Evolutionary conservation across 2,113 vertebrate species (phyloP), one percentile per base, ranked within the genome.

Genomic region (Solenodon paradoxus): DNA sequence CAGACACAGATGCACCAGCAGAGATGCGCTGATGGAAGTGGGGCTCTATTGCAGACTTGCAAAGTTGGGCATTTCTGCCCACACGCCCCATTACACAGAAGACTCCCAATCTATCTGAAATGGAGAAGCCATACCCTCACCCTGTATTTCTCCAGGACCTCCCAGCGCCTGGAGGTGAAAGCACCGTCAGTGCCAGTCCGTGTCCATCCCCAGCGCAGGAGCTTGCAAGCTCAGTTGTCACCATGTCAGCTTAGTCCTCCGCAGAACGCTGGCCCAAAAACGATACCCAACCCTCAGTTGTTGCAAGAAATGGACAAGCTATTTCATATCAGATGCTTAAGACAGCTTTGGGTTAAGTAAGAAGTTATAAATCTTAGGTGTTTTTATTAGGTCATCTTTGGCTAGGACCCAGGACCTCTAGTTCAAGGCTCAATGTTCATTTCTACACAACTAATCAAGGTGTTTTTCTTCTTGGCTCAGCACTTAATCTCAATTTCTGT

Each of bases 51-150:
- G 7, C 0, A 47, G 20, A 8, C 2, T 0, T 6, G n/a, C n/a
- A n/a, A n/a, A n/a, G n/a, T n/a, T n/a, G 49, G 35, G 24, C 9
- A 78, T 49, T 30, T 17, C 5, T 8, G 53, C 17, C 19, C 1
- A 4, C 30, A 17, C 9, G 0, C 15, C 1, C 16, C 42, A n/a
- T 82, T 6, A 3, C 5, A 55, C 5, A 5, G 22, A 9, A 1
- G 15, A 9, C 12, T 40, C 9, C 6, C 20, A 80, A 82, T 59
- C 40, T 7, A 47, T 7, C 20, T 53, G 40, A n/a, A 88, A 79
- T 49, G 10, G 4, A 83, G 59, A 69, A 57, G 9, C 9, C 32
- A 40, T 3, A 38, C 9, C n/a, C 2, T 2, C 2, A 0, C 0
- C 17, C 32, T 42, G n/a, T 72, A 24, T 94, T 64, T 35, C 3